Percentiles rank a stretch among this genome's conserved stretches.
These are phyloP conservation scores for Drosophila sproati DNA, from an alignment of 1,140 invertebrate species.

Conservation along the genomic window DNA sequence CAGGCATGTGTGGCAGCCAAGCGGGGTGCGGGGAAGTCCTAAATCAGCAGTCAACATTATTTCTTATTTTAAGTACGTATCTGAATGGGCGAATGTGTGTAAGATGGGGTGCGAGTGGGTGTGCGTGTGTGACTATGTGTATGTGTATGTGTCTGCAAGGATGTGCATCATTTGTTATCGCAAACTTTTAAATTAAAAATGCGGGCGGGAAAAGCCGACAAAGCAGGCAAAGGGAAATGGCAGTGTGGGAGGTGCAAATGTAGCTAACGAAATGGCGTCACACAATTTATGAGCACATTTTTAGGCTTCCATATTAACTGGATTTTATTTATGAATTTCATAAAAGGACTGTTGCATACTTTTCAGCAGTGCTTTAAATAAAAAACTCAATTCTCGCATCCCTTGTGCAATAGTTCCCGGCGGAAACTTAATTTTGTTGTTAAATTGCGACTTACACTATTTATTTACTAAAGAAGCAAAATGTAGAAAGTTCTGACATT, in stretches of 20 bases:
- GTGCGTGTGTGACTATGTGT: background rate
- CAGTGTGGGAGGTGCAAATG: background rate
- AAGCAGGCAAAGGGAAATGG: conserved; percentile 10
- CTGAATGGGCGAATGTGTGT: conserved; percentile 24
- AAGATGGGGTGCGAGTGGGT: background rate
- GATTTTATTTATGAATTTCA: conserved; percentile 70
- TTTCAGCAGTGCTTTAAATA: conserved; percentile 7
- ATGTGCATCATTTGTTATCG: conserved; percentile 81
- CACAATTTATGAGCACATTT: conserved; percentile 70
- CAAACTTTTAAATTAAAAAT: conserved; percentile 82
- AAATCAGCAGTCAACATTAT: conserved; percentile 78
- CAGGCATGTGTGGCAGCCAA: background rate
- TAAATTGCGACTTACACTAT: too few species aligned
- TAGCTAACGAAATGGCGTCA: conserved; percentile 19
- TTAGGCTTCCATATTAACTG: conserved; percentile 65
- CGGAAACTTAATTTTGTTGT: too few species aligned
- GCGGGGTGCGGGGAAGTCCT: conserved; percentile 42
- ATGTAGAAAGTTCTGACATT: too few species aligned
- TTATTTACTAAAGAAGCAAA: too few species aligned
- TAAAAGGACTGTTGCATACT: conserved; percentile 56
- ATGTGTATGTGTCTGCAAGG: conserved; percentile 26
- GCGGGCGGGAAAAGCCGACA: conserved; percentile 26
- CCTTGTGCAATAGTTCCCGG: too few species aligned
- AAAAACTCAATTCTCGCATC: background rate
- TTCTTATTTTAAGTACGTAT: conserved; percentile 71